A percentile compares a stretch with the other conserved stretches of the same genome.
Evolutionary conservation across 2,888 invertebrate species (phyloP).

Genomic region (Neocrepidodera transversa): DNA sequence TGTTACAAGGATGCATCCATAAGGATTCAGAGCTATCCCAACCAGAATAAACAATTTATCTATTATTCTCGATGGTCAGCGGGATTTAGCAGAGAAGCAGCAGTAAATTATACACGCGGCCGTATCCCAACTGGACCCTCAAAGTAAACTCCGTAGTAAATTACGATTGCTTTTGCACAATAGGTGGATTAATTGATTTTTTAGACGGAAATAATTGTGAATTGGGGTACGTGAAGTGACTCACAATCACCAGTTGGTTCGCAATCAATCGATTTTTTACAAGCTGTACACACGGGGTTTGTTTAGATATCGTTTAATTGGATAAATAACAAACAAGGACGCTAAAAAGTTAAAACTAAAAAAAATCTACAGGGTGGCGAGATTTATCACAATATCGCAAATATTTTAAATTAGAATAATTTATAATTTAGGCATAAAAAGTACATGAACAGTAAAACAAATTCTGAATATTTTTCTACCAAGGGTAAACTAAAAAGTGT

Average conservation of each 20-base stretch:
- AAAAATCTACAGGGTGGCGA: too few species aligned
- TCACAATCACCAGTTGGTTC: slow-evolving; percentile 21
- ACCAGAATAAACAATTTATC: slow-evolving; percentile 54
- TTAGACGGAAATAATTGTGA: slow-evolving; percentile 29
- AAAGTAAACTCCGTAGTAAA: slow-evolving; percentile 35
- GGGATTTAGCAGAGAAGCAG: slow-evolving; percentile 24
- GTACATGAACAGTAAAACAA: too few species aligned
- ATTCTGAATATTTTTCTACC: too few species aligned
- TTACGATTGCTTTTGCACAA: slow-evolving; percentile 35
- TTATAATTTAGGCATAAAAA: too few species aligned
- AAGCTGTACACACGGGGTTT: background rate
- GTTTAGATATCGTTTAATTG: slow-evolving; percentile 1
- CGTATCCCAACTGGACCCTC: slow-evolving; percentile 28
- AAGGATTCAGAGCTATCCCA: slow-evolving; percentile 35
- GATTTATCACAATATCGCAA: too few species aligned
- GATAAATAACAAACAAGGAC: background rate
- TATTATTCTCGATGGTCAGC: slow-evolving; percentile 47
- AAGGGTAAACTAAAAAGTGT: too few species aligned
- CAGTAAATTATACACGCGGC: slow-evolving; percentile 32
- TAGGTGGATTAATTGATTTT: slow-evolving; percentile 30
- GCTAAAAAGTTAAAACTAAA: background rate
- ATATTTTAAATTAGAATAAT: too few species aligned
- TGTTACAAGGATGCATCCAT: slow-evolving; percentile 34
- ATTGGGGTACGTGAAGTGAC: slow-evolving; percentile 27
- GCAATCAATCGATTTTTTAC: slow-evolving; percentile 8